These are phyloP conservation scores for Cichladusa arquata DNA, from an alignment of 2,113 vertebrate genomes.

Conservation along the genomic window DNA sequence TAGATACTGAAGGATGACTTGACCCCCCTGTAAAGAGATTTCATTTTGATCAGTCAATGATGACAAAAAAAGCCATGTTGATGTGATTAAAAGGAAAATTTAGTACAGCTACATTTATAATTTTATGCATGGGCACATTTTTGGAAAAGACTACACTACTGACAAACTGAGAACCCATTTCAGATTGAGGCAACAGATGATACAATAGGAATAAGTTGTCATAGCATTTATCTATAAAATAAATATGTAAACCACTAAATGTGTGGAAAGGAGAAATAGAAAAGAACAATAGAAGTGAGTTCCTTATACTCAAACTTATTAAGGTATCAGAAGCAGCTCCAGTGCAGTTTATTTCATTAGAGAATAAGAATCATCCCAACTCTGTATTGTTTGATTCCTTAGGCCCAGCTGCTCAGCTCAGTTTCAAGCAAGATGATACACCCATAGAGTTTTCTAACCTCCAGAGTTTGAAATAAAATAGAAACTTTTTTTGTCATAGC, in stretches of 20 bases:
- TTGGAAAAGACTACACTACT: background rate
- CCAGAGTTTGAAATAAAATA: background rate
- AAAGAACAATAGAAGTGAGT: background rate
- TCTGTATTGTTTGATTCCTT: background rate
- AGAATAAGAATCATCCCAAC: background rate
- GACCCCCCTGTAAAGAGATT: background rate
- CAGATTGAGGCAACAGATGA: background rate
- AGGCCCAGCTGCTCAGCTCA: background rate
- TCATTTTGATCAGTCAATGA: background rate
- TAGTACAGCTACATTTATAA: background rate
- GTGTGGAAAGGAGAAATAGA: background rate
- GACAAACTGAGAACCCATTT: background rate
- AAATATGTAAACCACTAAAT: background rate
- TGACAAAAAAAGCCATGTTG: background rate
- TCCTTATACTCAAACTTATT: background rate
- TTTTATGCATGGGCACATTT: background rate
- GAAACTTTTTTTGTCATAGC: background rate
- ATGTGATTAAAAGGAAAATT: background rate
- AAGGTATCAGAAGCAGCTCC: background rate
- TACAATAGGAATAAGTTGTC: background rate
- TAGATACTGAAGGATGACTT: background rate
- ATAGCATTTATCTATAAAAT: background rate
- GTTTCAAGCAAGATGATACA: background rate
- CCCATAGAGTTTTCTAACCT: fast-evolving
- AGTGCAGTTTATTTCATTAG: background rate